A percentile compares a stretch with the other conserved stretches of the same genome.
Conservation (phyloP, 2,888 invertebrate genomes). For the Hydroisotoma schaefferi region DNA sequence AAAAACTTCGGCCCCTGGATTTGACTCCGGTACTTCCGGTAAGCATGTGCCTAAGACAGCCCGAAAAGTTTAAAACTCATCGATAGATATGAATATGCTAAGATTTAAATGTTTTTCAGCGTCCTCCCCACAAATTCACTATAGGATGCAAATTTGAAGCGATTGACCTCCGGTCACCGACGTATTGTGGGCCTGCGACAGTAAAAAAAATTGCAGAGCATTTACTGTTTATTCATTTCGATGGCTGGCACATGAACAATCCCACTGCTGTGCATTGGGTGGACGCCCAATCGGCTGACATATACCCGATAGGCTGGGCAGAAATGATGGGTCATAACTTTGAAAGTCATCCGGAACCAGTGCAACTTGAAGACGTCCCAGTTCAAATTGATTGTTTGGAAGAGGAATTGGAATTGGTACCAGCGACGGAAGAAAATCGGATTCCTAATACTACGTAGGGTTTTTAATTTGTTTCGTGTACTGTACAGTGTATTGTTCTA, state of each 20-base stretch:
- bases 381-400: too few relatives aligned
- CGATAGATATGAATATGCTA: too few relatives aligned
- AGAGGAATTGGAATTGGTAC: too few relatives aligned
- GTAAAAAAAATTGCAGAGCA: slow-evolving; percentile 27
- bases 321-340: slow-evolving; percentile 33
- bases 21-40: slow-evolving; percentile 3
- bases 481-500: too few relatives aligned
- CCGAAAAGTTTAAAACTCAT: not conserved
- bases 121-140: slow-evolving; percentile 15
- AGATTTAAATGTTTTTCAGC: not conserved
- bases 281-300: slow-evolving; percentile 27
- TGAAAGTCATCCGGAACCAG: slow-evolving; percentile 17
- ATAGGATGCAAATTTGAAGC: slow-evolving; percentile 38
- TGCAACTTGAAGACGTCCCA: slow-evolving; percentile 6
- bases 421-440: too few relatives aligned
- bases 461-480: too few relatives aligned
- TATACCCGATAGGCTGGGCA: slow-evolving; percentile 38
- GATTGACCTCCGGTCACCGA: slow-evolving; percentile 22
- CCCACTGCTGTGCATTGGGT: slow-evolving; percentile 23
- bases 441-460: too few relatives aligned
- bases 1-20: not conserved
- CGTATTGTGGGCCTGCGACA: slow-evolving; percentile 32
- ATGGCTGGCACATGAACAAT: slow-evolving; percentile 26
- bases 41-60: not conserved
- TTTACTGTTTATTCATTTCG: slow-evolving; percentile 33